Percentiles rank a stretch among this genome's conserved stretches.
These are phyloP conservation scores for Balanococcus diminutus DNA, from an alignment of 2,888 invertebrate genomes.

Conservation along the genomic window DNA sequence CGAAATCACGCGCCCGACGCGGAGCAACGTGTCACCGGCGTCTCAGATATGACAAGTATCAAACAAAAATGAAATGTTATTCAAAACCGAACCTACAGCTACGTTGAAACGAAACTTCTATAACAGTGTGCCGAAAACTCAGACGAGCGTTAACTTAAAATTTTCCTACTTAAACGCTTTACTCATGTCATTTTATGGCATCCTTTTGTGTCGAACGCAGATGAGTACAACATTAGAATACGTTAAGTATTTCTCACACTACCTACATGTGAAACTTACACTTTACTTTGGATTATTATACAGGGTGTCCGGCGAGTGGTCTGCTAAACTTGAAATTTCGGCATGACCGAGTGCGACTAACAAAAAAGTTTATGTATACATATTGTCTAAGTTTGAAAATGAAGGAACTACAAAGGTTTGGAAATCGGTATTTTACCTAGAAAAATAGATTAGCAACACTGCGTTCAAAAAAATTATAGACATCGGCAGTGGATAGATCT, in stretches of 20 bases:
- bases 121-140: neutral
- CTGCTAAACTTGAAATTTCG: too few species aligned
- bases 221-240: neutral
- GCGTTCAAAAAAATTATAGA: too few species aligned
- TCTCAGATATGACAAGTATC: constrained; percentile 37
- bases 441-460: too few species aligned
- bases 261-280: neutral
- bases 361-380: too few species aligned
- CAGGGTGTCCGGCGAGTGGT: too few species aligned
- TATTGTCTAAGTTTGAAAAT: too few species aligned
- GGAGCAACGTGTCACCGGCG: neutral
- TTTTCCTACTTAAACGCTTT: constrained; percentile 32
- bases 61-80: constrained; percentile 35
- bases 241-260: constrained; percentile 25
- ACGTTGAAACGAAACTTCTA: neutral
- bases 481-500: too few species aligned
- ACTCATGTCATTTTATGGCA: neutral
- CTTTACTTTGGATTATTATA: too few species aligned
- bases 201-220: constrained; percentile 30
- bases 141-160: constrained; percentile 14
- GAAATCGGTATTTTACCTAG: too few species aligned
- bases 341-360: too few species aligned
- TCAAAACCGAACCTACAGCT: neutral
- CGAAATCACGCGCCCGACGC: constrained; percentile 5
- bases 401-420: too few species aligned